Base-by-base conservation (phyloP, 2,888 invertebrate genomes). In the Listrodromus nycthemerus region DNA sequence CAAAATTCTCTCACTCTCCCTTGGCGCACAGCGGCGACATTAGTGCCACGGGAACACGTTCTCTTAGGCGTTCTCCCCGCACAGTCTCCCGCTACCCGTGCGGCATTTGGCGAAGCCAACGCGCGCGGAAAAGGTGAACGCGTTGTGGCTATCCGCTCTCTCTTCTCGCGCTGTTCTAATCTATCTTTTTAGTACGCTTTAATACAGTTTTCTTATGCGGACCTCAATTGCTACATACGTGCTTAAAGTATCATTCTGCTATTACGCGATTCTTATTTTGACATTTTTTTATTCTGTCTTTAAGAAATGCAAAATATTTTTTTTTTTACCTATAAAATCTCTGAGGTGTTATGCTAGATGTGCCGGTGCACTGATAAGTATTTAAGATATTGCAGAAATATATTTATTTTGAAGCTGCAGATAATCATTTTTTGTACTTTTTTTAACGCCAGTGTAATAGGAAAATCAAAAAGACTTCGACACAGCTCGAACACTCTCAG, bases 121-220 rank as follows among this genome's bases (percentile, higher is more conserved):
- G 16, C 65, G 71, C 78, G 82, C 82, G 87, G 88, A 87, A 90
- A 90, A 90, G 89, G 90, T 89, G 89, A 90, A 89, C 88, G 88
- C 82, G 78, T 82, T 70, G 83, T 61, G 65, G 80, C 78, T 76
- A 74, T 80, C 83, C 83, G 74, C 75, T 67, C 74, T 63, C 65
- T 16, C 30, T 41, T 41, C 63, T 52, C 55, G 33, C 37, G 50
- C 24, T 55, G 41, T 66, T 66, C 50, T 37, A 50, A 65, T 76
- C 50, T 76, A 16, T 61, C 58, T 61, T 24, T 61, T 24, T 61
- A 16, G 58, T 16, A 61, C 58, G 27, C 58, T 61, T 61, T 61
- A 27, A 24, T 61, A 19, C 30, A 16, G 7, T 61, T 58, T 58
- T 61, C 27, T 61, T 30, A 16, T 61, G 16, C n/a, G 24, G 7